Percentiles rank a stretch among this genome's conserved stretches.
phyloP scores from a whole-genome alignment of 23 tunicate species.

The Ascidia mentula region DNA sequence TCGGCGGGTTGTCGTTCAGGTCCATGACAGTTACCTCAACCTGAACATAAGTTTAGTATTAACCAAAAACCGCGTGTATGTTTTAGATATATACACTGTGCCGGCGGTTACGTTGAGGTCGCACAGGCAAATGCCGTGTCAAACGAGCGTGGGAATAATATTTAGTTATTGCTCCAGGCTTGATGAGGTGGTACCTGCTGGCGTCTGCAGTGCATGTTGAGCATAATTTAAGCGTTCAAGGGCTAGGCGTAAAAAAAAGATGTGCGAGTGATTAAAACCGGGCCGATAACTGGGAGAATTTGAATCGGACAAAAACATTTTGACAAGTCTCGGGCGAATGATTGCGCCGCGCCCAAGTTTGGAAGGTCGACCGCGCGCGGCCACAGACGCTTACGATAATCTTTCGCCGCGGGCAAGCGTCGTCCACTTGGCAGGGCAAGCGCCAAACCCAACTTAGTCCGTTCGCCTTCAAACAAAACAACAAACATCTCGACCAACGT shows the following conservation, averaged over 20 bases:
- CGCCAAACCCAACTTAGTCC: slow-evolving; percentile 11
- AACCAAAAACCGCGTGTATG: neutral
- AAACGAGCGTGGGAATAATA: slow-evolving; percentile 1
- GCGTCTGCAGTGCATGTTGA: neutral
- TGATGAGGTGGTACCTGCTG: neutral
- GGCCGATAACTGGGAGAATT: neutral
- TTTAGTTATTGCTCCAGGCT: neutral
- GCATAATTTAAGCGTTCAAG: no score
- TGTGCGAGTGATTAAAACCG: no score
- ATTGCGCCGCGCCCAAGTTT: slow-evolving; percentile 8
- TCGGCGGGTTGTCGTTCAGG: slow-evolving; percentile 67
- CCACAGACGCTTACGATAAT: neutral
- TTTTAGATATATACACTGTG: neutral
- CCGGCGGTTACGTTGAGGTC: neutral
- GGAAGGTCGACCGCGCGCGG: neutral
- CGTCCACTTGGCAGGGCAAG: slow-evolving; percentile 4
- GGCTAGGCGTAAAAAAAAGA: no score
- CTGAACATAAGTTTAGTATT: neutral
- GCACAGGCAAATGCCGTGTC: neutral
- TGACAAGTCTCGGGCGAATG: neutral
- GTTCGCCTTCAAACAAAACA: neutral
- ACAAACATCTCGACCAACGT: neutral
- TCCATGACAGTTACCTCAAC: slow-evolving; percentile 36
- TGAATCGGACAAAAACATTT: neutral
- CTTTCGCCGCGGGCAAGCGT: slow-evolving; percentile 1